These are phyloP conservation scores for Sphenopsis melanotis DNA, from an alignment of 2,797 vertebrate genomes.

Conservation along the genomic window DNA sequence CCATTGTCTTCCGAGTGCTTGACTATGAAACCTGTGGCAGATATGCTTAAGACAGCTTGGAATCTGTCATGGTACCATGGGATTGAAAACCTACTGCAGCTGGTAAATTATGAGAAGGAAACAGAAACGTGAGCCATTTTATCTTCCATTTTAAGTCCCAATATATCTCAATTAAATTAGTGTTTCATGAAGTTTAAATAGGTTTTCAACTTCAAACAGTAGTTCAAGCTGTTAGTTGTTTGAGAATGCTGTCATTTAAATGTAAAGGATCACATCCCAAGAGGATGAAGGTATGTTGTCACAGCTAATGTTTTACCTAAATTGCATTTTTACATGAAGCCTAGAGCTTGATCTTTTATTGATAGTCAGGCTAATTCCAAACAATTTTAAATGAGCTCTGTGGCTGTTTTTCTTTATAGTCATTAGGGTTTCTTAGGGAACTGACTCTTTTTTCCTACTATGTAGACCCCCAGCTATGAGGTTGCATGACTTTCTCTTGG, in stretches of 20 bases:
- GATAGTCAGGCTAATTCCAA: background rate
- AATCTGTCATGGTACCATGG: conserved; percentile 90
- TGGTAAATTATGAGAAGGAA: conserved; percentile 39
- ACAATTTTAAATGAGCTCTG: background rate
- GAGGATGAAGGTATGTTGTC: background rate
- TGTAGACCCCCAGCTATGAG: background rate
- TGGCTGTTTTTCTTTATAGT: background rate
- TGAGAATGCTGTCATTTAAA: background rate
- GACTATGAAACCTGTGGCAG: conserved; percentile 75
- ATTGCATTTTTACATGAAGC: background rate
- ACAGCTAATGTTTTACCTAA: background rate
- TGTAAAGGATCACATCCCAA: background rate
- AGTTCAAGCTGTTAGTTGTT: background rate
- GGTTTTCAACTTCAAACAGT: background rate
- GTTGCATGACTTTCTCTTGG: background rate
- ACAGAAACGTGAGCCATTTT: conserved; percentile 75
- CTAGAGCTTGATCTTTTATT: background rate
- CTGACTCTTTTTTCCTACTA: background rate
- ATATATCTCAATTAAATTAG: background rate
- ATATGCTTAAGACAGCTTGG: conserved; percentile 88
- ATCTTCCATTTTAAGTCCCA: background rate
- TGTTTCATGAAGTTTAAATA: background rate
- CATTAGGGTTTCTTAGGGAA: background rate
- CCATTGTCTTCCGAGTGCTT: conserved; percentile 82
- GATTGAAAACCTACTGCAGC: conserved; percentile 77